Percentiles rank a stretch among this genome's conserved stretches.
Evolutionary conservation across 2,113 vertebrate species (phyloP).

Genomic region (Lagenorhynchus albirostris): DNA sequence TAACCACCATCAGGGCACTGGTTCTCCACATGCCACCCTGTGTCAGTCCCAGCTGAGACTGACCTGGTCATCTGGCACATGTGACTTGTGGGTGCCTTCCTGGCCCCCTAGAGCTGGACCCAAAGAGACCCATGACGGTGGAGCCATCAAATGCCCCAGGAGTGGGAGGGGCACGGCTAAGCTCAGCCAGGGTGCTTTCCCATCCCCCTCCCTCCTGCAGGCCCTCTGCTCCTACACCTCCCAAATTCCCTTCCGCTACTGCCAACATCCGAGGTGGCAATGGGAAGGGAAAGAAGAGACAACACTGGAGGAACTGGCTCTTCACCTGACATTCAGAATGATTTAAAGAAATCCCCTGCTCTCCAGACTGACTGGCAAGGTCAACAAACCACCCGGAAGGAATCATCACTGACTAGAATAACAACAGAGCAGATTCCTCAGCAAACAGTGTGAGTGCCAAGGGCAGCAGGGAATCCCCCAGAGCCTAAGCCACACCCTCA

Average conservation of each 20-base stretch:
- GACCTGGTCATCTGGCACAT: neutral
- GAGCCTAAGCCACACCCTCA: neutral
- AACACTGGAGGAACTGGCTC: neutral
- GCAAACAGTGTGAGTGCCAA: neutral
- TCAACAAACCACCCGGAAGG: neutral
- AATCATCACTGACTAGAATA: neutral
- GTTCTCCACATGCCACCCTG: neutral
- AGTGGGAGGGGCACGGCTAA: neutral
- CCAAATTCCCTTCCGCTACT: neutral
- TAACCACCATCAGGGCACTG: neutral
- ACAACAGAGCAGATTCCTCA: neutral
- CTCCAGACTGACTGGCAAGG: neutral
- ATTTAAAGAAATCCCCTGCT: neutral
- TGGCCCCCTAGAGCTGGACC: neutral
- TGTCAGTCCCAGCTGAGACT: neutral
- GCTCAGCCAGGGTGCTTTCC: neutral
- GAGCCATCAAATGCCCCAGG: neutral
- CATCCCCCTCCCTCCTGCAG: neutral
- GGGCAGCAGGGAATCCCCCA: neutral
- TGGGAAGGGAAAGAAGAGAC: neutral
- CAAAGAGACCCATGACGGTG: neutral
- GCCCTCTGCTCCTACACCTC: neutral
- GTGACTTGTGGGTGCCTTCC: neutral
- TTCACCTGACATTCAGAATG: neutral
- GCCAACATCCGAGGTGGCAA: neutral